Evolutionary conservation across 1,140 invertebrate genomes (phyloP).

Genomic region (Nautilus pompilius): DNA sequence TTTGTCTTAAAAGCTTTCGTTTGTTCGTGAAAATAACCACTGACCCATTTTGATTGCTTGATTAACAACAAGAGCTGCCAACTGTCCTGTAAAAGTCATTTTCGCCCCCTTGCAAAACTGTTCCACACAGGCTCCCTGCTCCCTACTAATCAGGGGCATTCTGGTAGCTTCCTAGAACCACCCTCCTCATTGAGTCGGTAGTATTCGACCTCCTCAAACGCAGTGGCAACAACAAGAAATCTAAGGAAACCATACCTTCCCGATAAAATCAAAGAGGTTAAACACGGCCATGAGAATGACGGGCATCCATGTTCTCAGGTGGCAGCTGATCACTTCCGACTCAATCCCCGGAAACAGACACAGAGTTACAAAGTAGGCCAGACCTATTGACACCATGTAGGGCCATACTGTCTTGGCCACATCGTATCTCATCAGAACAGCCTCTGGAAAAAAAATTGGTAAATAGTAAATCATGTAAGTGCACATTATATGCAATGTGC

Average conservation of each 20-base stretch:
- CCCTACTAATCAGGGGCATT: too few species aligned
- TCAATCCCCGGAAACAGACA: constrained; percentile 86
- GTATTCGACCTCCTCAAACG: too few species aligned
- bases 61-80: too few species aligned
- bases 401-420: constrained; percentile 75
- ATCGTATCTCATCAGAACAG: constrained; percentile 21
- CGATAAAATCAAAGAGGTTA: constrained; percentile 80
- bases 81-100: too few species aligned
- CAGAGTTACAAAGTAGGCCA: constrained; percentile 84
- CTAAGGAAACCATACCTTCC: constrained; percentile 77
- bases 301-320: constrained; percentile 83
- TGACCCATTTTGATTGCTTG: too few species aligned
- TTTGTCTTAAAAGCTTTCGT: too few species aligned
- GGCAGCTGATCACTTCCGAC: constrained; percentile 80
- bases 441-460: constrained; percentile 20
- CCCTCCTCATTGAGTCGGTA: too few species aligned
- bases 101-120: neutral
- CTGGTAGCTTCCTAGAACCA: too few species aligned
- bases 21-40: too few species aligned
- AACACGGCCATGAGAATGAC: constrained; percentile 85
- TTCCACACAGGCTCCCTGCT: neutral
- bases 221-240: too few species aligned
- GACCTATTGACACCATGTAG: constrained; percentile 79
- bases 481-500: too few species aligned
- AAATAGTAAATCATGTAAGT: too few species aligned